phyloP scores from a whole-genome alignment of 2,888 invertebrate genomes.

The Nesidiocoris tenuis region DNA sequence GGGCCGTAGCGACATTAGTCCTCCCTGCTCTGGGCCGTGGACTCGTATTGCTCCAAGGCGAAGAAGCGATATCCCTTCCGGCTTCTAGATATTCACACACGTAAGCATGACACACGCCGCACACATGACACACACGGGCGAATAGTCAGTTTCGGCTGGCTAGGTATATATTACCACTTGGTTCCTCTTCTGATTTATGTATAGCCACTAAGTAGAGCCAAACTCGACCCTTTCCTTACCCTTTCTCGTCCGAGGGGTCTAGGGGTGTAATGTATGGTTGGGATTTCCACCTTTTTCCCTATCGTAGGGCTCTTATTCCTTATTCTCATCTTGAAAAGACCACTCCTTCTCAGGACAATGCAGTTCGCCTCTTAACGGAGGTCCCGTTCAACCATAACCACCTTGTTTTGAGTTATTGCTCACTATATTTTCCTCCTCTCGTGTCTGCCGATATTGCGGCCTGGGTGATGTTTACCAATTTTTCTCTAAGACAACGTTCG shows the following conservation, averaged over 20 bases:
- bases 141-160: slow-evolving; percentile 2
- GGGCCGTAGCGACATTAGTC: slow-evolving; percentile 40
- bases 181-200: slow-evolving; percentile 41
- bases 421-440: neutral
- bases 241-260: neutral
- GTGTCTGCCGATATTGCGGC: too few species aligned
- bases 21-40: neutral
- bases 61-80: slow-evolving; percentile 21
- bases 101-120: too few species aligned
- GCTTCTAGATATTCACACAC: neutral
- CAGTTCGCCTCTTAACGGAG: neutral
- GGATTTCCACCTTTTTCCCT: neutral
- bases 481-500: too few species aligned
- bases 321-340: slow-evolving; percentile 13
- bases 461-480: too few species aligned
- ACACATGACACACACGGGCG: too few species aligned
- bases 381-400: neutral
- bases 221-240: slow-evolving; percentile 10
- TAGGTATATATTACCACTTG: slow-evolving; percentile 43
- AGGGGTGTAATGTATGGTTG: slow-evolving; percentile 33
- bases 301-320: neutral
- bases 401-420: neutral
- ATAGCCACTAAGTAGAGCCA: slow-evolving; percentile 43
- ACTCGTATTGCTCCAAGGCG: slow-evolving; percentile 32
- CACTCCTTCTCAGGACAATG: neutral